These are phyloP conservation scores for Erebia palarica DNA, from an alignment of 2,888 invertebrate genomes.

Conservation along the genomic window DNA sequence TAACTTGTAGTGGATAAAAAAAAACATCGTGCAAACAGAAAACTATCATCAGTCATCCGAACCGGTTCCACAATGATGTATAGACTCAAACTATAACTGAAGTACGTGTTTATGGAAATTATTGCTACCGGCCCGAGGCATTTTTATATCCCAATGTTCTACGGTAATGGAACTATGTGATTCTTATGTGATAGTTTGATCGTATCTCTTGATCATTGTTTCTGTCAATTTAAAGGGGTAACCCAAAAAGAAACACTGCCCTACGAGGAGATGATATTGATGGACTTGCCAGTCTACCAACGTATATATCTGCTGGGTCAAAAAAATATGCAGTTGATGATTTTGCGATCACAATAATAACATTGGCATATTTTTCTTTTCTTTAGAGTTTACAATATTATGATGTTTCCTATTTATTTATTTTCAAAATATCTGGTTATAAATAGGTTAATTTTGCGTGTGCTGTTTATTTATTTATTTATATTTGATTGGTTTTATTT, in stretches of 20 bases:
- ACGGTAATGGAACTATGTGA: conserved; percentile 1
- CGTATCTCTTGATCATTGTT: conserved; percentile 1
- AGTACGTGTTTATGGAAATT: conserved; percentile 49
- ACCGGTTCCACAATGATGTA: conserved; percentile 45
- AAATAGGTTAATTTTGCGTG: no score
- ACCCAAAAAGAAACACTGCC: neutral
- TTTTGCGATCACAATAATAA: no score
- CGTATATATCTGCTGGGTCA: neutral
- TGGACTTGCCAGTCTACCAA: neutral
- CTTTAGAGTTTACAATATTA: no score
- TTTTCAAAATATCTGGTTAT: no score
- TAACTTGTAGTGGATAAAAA: no score
- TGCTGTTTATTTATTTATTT: no score
- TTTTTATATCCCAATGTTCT: neutral
- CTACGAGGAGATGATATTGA: no score
- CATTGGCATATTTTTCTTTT: no score
- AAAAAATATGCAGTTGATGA: neutral
- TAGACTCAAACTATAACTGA: conserved; percentile 42
- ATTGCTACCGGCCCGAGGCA: conserved; percentile 20
- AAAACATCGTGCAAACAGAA: conserved; percentile 55
- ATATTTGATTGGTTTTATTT: no score
- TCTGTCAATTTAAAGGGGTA: neutral
- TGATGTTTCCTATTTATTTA: no score
- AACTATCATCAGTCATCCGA: conserved; percentile 58
- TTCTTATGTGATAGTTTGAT: neutral